Percentiles rank a stretch among this genome's conserved stretches.
These are phyloP conservation scores for Guaruba guarouba DNA, from an alignment of 2,113 vertebrate genomes.

Conservation along the genomic window DNA sequence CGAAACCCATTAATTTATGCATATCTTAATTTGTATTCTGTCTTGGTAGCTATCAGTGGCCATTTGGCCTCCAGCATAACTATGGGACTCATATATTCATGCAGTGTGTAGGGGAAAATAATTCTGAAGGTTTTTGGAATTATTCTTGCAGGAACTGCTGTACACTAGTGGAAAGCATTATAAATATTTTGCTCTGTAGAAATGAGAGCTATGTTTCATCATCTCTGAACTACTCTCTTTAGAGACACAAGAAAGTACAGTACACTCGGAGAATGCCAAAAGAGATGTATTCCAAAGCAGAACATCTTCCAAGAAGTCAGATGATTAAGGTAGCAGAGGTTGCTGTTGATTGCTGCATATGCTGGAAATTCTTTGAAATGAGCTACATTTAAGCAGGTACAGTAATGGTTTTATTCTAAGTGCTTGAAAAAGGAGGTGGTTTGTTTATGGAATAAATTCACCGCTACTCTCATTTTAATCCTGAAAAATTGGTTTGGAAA, in stretches of 20 bases:
- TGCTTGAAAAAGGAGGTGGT: background rate
- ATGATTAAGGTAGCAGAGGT: background rate
- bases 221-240: background rate
- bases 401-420: background rate
- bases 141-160: background rate
- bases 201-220: background rate
- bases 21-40: background rate
- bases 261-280: background rate
- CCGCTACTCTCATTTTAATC: slow-evolving; percentile 12
- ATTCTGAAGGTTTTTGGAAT: background rate
- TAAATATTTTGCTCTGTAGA: background rate
- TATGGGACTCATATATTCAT: background rate
- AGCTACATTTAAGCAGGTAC: background rate
- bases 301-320: slow-evolving; percentile 1
- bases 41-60: background rate
- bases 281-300: background rate
- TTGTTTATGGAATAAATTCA: slow-evolving; percentile 40
- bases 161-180: background rate
- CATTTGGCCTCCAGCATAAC: background rate
- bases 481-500: slow-evolving; percentile 37
- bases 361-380: background rate
- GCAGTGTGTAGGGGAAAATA: background rate
- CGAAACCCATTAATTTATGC: background rate
- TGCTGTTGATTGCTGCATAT: background rate
- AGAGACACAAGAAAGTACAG: background rate